These are phyloP conservation scores for Struthidea cinerea DNA, from an alignment of 2,113 vertebrate genomes.

Conservation along the genomic window DNA sequence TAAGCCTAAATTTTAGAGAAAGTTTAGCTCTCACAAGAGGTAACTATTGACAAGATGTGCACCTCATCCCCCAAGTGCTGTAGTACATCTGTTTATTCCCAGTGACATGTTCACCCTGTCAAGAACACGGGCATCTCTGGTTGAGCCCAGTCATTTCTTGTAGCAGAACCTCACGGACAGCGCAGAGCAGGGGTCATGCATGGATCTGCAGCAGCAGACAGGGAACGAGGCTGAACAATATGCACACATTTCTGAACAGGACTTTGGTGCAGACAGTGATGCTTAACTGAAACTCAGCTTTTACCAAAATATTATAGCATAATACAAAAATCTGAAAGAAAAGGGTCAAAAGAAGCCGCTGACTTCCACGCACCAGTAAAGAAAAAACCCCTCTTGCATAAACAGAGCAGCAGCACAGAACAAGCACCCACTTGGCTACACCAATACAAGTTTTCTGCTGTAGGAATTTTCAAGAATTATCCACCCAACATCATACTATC, in stretches of 20 bases:
- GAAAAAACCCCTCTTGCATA: neutral
- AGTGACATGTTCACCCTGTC: neutral
- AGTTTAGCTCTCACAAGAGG: neutral
- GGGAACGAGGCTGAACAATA: constrained; percentile 8
- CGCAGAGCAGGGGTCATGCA: constrained; percentile 35
- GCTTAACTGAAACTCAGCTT: constrained; percentile 17
- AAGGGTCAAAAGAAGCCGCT: neutral
- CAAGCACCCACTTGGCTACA: neutral
- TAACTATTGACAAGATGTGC: neutral
- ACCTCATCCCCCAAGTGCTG: neutral
- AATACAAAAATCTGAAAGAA: neutral
- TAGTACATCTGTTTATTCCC: neutral
- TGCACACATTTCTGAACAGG: neutral
- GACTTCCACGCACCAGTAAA: neutral
- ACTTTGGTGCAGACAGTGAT: constrained; percentile 20
- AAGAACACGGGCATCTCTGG: neutral
- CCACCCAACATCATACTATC: neutral
- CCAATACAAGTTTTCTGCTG: neutral
- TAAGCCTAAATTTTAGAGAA: neutral
- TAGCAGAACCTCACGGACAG: neutral
- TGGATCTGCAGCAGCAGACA: constrained; percentile 30
- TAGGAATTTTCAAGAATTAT: neutral
- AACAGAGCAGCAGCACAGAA: constrained; percentile 28
- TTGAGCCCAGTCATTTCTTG: neutral
- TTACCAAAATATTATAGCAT: neutral